These are phyloP conservation scores for Philereme vetulata DNA, from an alignment of 2,888 invertebrate genomes.

Conservation along the genomic window DNA sequence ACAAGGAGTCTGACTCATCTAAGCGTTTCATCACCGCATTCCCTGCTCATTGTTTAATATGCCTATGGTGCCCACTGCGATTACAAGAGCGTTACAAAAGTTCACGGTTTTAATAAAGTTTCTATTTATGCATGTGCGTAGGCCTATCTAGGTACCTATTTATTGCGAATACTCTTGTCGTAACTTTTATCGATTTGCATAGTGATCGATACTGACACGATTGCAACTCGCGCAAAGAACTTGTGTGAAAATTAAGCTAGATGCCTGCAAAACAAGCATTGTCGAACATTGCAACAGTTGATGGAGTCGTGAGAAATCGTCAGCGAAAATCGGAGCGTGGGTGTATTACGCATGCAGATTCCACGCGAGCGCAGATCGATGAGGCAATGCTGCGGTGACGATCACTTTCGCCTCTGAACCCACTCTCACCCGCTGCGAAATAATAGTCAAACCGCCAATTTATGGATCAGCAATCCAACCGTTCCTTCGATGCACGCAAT, in stretches of 20 bases:
- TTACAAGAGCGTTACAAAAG: constrained; percentile 49
- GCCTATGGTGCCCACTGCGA: constrained; percentile 23
- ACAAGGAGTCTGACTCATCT: constrained; percentile 69
- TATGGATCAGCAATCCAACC: constrained; percentile 2
- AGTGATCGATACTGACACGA: constrained; percentile 51
- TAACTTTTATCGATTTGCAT: constrained; percentile 63
- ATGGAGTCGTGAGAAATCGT: constrained; percentile 74
- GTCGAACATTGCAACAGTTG: constrained; percentile 61
- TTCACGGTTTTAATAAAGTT: constrained; percentile 44
- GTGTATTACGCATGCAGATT: constrained; percentile 70
- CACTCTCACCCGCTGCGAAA: constrained; percentile 48
- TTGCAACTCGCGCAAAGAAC: constrained; percentile 55
- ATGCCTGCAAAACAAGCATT: constrained; percentile 60
- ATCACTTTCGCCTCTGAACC: constrained; percentile 68
- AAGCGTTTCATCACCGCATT: constrained; percentile 64
- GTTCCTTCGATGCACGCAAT: not conserved
- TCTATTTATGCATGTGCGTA: constrained; percentile 45
- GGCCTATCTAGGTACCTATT: constrained; percentile 28
- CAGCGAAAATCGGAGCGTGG: constrained; percentile 76
- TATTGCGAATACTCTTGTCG: constrained; percentile 42
- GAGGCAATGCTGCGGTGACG: constrained; percentile 64
- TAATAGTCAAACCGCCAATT: constrained; percentile 9
- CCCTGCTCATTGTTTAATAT: constrained; percentile 47
- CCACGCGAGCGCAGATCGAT: constrained; percentile 67
- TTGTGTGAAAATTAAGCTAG: constrained; percentile 63